Conservation (phyloP, 2,888 invertebrate species). For the Malacosoma neustria region DNA sequence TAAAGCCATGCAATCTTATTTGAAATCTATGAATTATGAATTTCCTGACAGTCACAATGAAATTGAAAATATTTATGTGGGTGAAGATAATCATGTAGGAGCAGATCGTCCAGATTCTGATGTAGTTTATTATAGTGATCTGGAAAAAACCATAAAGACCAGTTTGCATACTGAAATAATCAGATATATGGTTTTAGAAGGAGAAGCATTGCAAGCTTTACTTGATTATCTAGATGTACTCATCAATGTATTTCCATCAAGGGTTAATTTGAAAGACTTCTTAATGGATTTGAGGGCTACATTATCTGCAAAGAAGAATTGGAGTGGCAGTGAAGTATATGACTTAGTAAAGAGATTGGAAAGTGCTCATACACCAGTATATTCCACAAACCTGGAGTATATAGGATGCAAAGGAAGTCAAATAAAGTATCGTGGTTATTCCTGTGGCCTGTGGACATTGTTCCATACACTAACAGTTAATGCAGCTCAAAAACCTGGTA, state of each 20-base stretch:
- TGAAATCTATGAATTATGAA: slow-evolving; percentile 60
- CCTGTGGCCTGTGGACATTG: slow-evolving; percentile 95
- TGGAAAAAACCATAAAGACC: slow-evolving; percentile 90
- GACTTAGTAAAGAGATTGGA: slow-evolving; percentile 72
- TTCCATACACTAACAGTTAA: slow-evolving; percentile 94
- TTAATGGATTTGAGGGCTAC: slow-evolving; percentile 77
- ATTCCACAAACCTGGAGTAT: slow-evolving; percentile 75
- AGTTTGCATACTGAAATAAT: slow-evolving; percentile 90
- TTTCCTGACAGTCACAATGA: slow-evolving; percentile 38
- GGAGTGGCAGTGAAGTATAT: slow-evolving; percentile 77
- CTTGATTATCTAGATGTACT: slow-evolving; percentile 83
- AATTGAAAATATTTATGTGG: slow-evolving; percentile 18
- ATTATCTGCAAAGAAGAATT: slow-evolving; percentile 51
- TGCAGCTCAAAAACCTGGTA: slow-evolving; percentile 69
- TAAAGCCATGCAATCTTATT: slow-evolving; percentile 67
- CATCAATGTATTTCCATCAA: slow-evolving; percentile 86
- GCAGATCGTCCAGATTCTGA: slow-evolving; percentile 43
- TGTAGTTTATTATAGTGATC: slow-evolving; percentile 87
- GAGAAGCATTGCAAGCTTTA: slow-evolving; percentile 82
- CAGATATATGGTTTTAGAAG: slow-evolving; percentile 78
- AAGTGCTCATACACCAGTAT: slow-evolving; percentile 70
- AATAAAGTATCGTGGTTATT: slow-evolving; percentile 86
- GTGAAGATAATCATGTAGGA: slow-evolving; percentile 28
- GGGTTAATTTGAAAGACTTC: slow-evolving; percentile 78
- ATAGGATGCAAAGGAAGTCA: slow-evolving; percentile 88